Conservation (phyloP, 2,888 invertebrate genomes). For the Catocala sponsa region DNA sequence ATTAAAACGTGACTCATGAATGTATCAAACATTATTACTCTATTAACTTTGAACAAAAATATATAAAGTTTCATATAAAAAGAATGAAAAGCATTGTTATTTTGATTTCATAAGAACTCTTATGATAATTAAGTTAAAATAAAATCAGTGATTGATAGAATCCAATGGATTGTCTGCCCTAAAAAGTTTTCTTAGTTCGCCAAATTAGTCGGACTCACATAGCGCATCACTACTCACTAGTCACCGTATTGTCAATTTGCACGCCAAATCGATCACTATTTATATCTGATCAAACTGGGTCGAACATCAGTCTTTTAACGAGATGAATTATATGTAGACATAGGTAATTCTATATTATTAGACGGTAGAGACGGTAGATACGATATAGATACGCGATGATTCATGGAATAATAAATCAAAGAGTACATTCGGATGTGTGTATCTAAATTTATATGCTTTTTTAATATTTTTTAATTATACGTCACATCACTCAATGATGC, state of each 20-base stretch:
- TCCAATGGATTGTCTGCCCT: constrained; percentile 17
- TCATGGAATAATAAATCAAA: constrained; percentile 46
- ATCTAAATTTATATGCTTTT: too few relatives aligned
- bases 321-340: constrained; percentile 41
- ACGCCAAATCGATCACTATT: constrained; percentile 83
- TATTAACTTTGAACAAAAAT: too few relatives aligned
- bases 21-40: too few relatives aligned
- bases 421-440: constrained; percentile 34
- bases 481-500: neutral
- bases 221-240: constrained; percentile 55
- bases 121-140: constrained; percentile 18
- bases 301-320: constrained; percentile 37
- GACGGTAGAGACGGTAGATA: constrained; percentile 30
- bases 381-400: too few relatives aligned
- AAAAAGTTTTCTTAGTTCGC: constrained; percentile 34
- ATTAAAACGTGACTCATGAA: too few relatives aligned
- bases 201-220: constrained; percentile 34
- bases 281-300: constrained; percentile 63
- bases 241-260: constrained; percentile 69
- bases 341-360: constrained; percentile 39
- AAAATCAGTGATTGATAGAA: constrained; percentile 33
- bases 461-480: too few relatives aligned
- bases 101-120: constrained; percentile 8
- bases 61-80: constrained; percentile 3
- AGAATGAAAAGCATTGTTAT: constrained; percentile 12